phyloP scores from a whole-genome alignment of 2,113 vertebrate genomes.

The Bubo blakistoni region DNA sequence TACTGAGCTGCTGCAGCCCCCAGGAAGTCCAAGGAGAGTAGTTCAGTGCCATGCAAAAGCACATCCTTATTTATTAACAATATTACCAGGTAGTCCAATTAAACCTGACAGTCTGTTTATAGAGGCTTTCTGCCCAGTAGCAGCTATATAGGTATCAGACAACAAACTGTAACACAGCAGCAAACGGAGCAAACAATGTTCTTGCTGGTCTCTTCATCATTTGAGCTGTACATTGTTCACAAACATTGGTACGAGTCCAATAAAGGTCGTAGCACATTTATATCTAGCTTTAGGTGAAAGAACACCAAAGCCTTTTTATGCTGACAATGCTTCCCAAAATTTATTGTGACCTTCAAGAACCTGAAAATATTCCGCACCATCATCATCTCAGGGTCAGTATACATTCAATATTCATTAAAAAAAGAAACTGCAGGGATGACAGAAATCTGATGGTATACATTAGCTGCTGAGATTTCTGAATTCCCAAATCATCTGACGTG shows the following conservation, averaged over 20 bases:
- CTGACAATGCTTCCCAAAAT: constrained; percentile 24
- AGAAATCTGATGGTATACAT: constrained; percentile 46
- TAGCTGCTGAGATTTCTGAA: constrained; percentile 44
- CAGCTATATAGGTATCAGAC: neutral
- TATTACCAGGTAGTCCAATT: constrained; percentile 12
- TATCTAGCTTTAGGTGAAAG: constrained; percentile 21
- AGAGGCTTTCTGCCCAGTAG: constrained; percentile 24
- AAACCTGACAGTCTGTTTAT: constrained; percentile 12
- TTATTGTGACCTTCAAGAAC: constrained; percentile 45
- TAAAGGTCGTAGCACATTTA: constrained; percentile 40
- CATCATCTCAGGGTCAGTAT: constrained; percentile 23
- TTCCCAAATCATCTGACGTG: constrained; percentile 18
- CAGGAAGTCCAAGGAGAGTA: neutral
- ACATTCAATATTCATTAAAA: constrained; percentile 47
- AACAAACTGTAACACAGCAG: neutral
- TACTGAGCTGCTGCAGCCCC: neutral
- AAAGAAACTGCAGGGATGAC: constrained; percentile 10
- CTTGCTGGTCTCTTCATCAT: neutral
- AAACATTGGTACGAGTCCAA: neutral
- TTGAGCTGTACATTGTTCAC: neutral
- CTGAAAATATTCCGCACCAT: constrained; percentile 16
- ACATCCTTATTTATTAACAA: constrained; percentile 37
- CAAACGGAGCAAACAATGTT: constrained; percentile 3
- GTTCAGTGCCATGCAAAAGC: neutral
- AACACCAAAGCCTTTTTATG: constrained; percentile 11